phyloP scores from a whole-genome alignment of 2,113 vertebrate species.

The Hyperopisus bebe region DNA sequence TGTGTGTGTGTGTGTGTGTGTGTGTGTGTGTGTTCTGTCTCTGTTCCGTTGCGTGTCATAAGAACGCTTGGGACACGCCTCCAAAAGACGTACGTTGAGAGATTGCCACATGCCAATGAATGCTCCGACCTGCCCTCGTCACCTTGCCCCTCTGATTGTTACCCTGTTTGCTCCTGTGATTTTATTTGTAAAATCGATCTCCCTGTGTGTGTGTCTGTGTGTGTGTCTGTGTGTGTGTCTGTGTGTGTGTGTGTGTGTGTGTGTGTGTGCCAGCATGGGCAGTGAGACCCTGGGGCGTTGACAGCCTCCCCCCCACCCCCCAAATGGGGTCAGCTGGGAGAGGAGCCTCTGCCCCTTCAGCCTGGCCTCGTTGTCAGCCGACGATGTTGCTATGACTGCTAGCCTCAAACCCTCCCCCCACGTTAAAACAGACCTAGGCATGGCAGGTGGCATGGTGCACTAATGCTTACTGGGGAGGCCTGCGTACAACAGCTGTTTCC shows the following conservation, averaged over 20 bases:
- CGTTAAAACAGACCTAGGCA: constrained; percentile 10
- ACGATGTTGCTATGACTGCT: constrained; percentile 27
- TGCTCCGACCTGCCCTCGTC: background rate
- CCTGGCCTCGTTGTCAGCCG: constrained; percentile 50
- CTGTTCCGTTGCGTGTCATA: background rate
- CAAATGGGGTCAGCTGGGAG: background rate
- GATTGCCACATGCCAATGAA: background rate
- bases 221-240: too few species aligned
- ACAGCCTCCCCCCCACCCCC: background rate
- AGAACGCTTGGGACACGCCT: background rate
- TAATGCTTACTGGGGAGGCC: constrained; percentile 45
- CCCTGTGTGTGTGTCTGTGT: background rate
- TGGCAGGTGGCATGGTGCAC: constrained; percentile 56
- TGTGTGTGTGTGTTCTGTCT: background rate
- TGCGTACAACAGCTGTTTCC: constrained; percentile 54
- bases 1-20: background rate
- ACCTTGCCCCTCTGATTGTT: background rate
- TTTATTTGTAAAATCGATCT: background rate
- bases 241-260: background rate
- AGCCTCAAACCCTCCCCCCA: constrained; percentile 23
- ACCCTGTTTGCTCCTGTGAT: background rate
- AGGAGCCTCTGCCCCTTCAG: constrained; percentile 18
- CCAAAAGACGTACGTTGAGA: background rate
- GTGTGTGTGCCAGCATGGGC: background rate
- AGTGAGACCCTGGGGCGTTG: background rate